Base-by-base conservation (phyloP, 2,113 vertebrate species). In the Aphelocoma coerulescens region DNA sequence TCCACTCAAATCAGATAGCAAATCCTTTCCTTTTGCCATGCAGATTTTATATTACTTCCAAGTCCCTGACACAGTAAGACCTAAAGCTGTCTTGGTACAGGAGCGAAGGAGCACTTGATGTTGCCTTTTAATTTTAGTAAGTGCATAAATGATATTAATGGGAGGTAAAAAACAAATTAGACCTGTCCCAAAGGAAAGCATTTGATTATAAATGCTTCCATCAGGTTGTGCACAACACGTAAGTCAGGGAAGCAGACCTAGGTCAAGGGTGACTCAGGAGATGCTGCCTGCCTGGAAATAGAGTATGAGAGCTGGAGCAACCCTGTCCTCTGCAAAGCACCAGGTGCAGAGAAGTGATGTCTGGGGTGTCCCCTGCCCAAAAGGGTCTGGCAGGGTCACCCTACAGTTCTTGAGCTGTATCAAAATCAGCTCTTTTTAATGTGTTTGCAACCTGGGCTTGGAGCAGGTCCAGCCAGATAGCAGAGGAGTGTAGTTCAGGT, bases 61-160 rank as follows among this genome's bases (percentile, higher is more conserved):
- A 65, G 33, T 73, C 39, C 39, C 55, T 88, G 22, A 75, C 39
- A 65, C 63, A 66, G 48, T 41, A 48, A 90, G 63, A 73, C 46
- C 26, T 83, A 82, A 85, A 88, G 59, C 62, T 2, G 3, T 21
- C 57, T 58, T 69, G 22, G 39, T 66, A 44, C 9, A 54, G 41
- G 23, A 73, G 49, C 0, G 0, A 77, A 77, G 43, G 28, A 77
- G 59, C 24, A 15, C 4, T 4, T 19, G 46, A 54, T 2, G 2
- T 32, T 76, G 33, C 33, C 33, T 66, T 80, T 82, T 68, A 52
- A 49, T 78, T 51, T 74, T 66, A 48, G 24, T 26, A 78, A 85
- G 49, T 27, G 22, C 20, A 27, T 24, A 44, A 59, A 67, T n/a
- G 4, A 63, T 62, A 27, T 24, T 67, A 62, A 80, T 44, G 30